Base-by-base conservation (phyloP, 2,797 vertebrate species). In the Propithecus perrieri region DNA sequence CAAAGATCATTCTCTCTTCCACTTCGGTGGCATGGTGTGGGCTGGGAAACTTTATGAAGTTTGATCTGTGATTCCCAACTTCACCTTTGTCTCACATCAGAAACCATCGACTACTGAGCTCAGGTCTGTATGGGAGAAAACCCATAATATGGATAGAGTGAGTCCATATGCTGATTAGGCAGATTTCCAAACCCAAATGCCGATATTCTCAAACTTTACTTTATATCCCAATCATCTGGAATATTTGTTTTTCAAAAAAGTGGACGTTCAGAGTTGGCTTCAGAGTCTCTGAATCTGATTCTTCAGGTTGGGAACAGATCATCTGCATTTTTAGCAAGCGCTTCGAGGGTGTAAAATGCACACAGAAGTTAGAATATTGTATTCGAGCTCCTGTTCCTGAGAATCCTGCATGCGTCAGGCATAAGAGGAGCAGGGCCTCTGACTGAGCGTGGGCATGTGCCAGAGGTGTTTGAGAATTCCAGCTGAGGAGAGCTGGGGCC, bases 271-370 rank as follows among this genome's bases (percentile, higher is more conserved):
- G 46, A 46, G n/a, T 69, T 86, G 41, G 22, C 71, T 89, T 95
- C 43, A 85, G 63, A 26, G 26, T 81, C 46, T 75, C 43, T 41
- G 65, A 65, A 46, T 91, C 50, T 65, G 74, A 71, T 85, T 87
- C 30, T 86, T 26, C 48, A 43, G 28, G 59, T 26, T 17, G 0
- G 48, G 43, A 89, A 72, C 38, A 81, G 46, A 95, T 35, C 59
- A 61, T 38, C 10, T 84, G 57, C 22, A 55, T 55, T 96, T 92
- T 78, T 63, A 91, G 94, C 43, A 94, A 89, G 69, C 35, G 14
- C 24, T 17, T 71, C 22, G 26, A 28, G 63, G 35, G 35, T 24
- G 80, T 28, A 71, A 88, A 87, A 76, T 43, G 7, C 28, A 57
- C 65, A 78, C 1, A 3, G 76, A 63, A 38, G 41, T 90, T 72